Evolutionary conservation across 2,113 vertebrate genomes (phyloP).

Genomic region (Ginglymostoma cirratum): DNA sequence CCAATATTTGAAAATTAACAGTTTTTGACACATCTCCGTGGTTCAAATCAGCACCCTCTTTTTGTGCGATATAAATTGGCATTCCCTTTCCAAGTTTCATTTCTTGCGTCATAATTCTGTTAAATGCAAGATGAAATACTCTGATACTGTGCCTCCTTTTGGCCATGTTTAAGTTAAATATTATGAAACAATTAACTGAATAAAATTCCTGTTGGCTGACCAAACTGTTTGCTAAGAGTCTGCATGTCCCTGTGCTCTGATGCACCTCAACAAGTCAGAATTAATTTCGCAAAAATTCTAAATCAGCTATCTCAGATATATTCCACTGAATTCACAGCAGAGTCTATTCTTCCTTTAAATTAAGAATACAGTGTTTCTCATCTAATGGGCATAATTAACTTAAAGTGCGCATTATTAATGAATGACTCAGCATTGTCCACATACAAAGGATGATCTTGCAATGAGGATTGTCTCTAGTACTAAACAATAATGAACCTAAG

Average conservation of each 20-base stretch:
- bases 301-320: neutral
- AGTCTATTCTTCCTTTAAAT: neutral
- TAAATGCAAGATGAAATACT: too few relatives aligned
- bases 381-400: neutral
- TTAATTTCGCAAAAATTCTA: neutral
- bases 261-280: too few relatives aligned
- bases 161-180: too few relatives aligned
- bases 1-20: too few relatives aligned
- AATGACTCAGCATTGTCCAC: neutral
- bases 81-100: too few relatives aligned
- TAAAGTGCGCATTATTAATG: neutral
- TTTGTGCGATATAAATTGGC: too few relatives aligned
- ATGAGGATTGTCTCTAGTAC: neutral
- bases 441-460: neutral
- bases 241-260: too few relatives aligned
- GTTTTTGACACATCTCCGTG: too few relatives aligned
- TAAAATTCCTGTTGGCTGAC: neutral
- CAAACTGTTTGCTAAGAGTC: neutral
- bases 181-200: too few relatives aligned
- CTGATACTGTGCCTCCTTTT: too few relatives aligned
- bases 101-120: too few relatives aligned
- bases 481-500: neutral
- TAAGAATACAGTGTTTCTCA: neutral
- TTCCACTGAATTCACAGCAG: neutral
- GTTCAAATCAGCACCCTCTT: too few relatives aligned